A percentile compares a stretch with the other conserved stretches of the same genome.
These are phyloP conservation scores for Chloroceryle aenea DNA, from an alignment of 2,113 vertebrate species.

Conservation along the genomic window DNA sequence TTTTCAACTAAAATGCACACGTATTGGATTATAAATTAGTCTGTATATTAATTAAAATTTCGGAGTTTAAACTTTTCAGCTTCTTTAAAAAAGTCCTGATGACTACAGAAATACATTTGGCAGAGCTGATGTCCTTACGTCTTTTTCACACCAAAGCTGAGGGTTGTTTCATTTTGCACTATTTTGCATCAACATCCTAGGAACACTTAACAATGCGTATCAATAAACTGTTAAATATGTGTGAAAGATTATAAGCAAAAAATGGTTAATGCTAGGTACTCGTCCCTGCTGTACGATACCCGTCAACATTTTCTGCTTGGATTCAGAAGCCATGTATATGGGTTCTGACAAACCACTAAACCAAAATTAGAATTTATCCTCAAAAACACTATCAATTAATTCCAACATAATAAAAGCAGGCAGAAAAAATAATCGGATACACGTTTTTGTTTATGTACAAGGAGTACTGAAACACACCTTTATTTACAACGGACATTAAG, in stretches of 20 bases:
- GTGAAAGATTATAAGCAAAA: not conserved
- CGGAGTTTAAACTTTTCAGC: not conserved
- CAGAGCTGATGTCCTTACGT: not conserved
- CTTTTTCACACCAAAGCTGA: not conserved
- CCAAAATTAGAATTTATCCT: not conserved
- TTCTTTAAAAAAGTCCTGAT: not conserved
- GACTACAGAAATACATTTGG: not conserved
- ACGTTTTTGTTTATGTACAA: not conserved
- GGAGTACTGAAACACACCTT: not conserved
- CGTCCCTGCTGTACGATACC: not conserved
- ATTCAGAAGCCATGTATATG: not conserved
- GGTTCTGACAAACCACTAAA: not conserved
- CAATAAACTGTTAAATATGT: not conserved
- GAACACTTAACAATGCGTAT: not conserved
- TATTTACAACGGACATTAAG: not conserved
- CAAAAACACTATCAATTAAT: not conserved
- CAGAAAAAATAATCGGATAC: not conserved
- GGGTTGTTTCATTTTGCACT: not conserved
- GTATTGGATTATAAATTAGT: not conserved
- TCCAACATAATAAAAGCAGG: not conserved
- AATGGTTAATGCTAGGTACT: not conserved
- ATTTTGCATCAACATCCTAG: not conserved
- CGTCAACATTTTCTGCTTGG: not conserved
- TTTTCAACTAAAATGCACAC: not conserved
- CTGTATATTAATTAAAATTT: not conserved